These are phyloP conservation scores for Balearica regulorum DNA, from an alignment of 2,797 vertebrate genomes.

Conservation along the genomic window DNA sequence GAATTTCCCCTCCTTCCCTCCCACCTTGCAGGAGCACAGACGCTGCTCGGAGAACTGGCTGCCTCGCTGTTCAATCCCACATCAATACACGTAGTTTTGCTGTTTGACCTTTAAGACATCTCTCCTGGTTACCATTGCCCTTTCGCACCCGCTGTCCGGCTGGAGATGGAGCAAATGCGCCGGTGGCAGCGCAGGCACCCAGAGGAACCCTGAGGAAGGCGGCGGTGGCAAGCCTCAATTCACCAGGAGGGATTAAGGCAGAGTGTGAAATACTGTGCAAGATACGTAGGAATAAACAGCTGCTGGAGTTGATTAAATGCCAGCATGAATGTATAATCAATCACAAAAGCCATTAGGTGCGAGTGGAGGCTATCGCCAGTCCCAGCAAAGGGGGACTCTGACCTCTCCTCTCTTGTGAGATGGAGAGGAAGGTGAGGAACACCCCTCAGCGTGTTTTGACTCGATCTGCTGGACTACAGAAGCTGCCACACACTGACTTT, in stretches of 20 bases:
- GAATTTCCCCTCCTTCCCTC: background rate
- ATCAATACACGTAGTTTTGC: background rate
- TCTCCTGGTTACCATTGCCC: background rate
- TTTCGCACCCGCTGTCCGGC: accelerated
- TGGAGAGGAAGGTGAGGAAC: background rate
- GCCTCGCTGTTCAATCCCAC: background rate
- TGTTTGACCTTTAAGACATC: background rate
- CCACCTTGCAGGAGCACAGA: background rate
- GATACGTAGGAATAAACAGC: background rate
- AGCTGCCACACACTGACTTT: background rate
- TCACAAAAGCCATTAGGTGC: background rate
- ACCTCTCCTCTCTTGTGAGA: background rate
- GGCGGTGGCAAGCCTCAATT: background rate
- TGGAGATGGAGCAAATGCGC: background rate
- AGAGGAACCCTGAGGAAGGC: accelerated
- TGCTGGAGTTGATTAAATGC: background rate
- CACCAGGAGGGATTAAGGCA: background rate
- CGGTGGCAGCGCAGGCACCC: background rate
- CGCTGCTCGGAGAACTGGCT: accelerated
- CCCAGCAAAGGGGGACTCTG: background rate
- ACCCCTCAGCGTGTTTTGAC: background rate
- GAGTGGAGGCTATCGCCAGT: background rate
- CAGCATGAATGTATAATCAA: background rate
- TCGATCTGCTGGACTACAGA: background rate
- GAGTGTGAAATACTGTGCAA: background rate